These are phyloP conservation scores for Acheta domesticus DNA, from an alignment of 2,888 invertebrate genomes.

Conservation along the genomic window DNA sequence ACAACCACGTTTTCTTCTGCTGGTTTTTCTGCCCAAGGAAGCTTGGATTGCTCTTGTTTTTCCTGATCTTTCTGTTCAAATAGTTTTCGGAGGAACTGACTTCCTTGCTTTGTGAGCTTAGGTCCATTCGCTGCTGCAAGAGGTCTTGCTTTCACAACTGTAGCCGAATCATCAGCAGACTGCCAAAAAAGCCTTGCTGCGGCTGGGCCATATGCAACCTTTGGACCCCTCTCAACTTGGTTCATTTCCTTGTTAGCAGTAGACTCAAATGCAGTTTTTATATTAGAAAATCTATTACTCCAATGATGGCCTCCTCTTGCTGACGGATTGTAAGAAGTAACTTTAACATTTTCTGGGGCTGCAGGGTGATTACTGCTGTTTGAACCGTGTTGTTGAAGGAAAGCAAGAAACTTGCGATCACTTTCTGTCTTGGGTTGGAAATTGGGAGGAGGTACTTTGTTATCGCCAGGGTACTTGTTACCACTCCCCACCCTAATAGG, in stretches of 20 bases:
- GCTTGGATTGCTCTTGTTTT: slow-evolving; percentile 41
- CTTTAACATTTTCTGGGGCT: slow-evolving; percentile 44
- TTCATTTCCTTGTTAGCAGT: slow-evolving; percentile 34
- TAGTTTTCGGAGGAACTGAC: slow-evolving; percentile 37
- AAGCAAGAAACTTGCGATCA: slow-evolving; percentile 78
- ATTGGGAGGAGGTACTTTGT: slow-evolving; percentile 56
- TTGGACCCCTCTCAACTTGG: slow-evolving; percentile 27
- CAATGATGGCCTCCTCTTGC: slow-evolving; percentile 60
- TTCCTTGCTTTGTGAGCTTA: slow-evolving; percentile 37
- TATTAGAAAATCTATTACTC: slow-evolving; percentile 78
- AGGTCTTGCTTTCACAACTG: slow-evolving; percentile 39
- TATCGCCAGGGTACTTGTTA: slow-evolving; percentile 44
- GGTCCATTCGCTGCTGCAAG: slow-evolving; percentile 44
- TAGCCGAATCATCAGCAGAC: slow-evolving; percentile 54
- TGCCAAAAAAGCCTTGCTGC: slow-evolving; percentile 63
- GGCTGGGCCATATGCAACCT: slow-evolving; percentile 39
- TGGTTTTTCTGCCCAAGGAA: slow-evolving; percentile 37
- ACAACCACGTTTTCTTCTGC: slow-evolving; percentile 46
- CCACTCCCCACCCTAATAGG: slow-evolving; percentile 53
- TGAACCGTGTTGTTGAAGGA: slow-evolving; percentile 71
- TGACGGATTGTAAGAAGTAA: slow-evolving; percentile 41
- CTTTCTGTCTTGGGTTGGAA: slow-evolving; percentile 81
- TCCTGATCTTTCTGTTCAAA: slow-evolving; percentile 38
- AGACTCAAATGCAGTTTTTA: slow-evolving; percentile 77
- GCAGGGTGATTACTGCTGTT: slow-evolving; percentile 44